Percentiles rank a stretch among this genome's conserved stretches.
Evolutionary conservation across 2,888 invertebrate genomes (phyloP).

Genomic region (Scaeva pyrastri): DNA sequence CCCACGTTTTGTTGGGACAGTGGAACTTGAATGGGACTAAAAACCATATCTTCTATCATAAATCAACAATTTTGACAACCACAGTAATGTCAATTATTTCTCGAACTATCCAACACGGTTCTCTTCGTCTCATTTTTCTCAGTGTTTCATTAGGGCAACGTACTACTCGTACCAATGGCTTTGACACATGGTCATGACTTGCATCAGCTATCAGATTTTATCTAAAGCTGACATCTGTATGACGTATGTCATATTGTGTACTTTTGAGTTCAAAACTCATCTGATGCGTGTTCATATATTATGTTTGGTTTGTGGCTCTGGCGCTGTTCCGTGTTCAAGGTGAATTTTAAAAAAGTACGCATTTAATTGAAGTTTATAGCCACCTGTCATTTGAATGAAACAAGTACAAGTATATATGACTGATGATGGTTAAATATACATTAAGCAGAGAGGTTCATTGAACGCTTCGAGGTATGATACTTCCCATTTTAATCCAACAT

Average conservation of each 20-base stretch:
- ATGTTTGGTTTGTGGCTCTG: too few relatives aligned
- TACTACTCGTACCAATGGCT: conserved; percentile 48
- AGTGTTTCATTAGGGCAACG: conserved; percentile 61
- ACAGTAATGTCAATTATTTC: not conserved
- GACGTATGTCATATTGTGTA: not conserved
- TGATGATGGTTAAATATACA: not conserved
- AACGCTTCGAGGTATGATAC: conserved; percentile 61
- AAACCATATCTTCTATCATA: too few relatives aligned
- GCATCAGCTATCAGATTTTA: conserved; percentile 45
- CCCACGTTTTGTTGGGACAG: too few relatives aligned
- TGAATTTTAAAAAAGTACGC: conserved; percentile 52
- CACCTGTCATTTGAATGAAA: conserved; percentile 31
- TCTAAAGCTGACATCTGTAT: conserved; percentile 7
- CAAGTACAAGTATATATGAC: not conserved
- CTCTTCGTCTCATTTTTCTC: not conserved
- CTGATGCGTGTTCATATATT: conserved; percentile 37
- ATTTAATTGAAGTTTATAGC: conserved; percentile 39
- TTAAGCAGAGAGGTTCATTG: conserved; percentile 61
- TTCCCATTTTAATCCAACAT: conserved; percentile 38
- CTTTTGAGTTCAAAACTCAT: conserved; percentile 2
- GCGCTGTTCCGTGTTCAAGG: conserved; percentile 68
- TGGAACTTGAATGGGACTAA: too few relatives aligned
- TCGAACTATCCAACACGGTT: too few relatives aligned
- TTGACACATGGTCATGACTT: conserved; percentile 73
- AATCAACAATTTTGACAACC: not conserved